phyloP scores from a whole-genome alignment of 2,888 invertebrate species.

The Cyaniris semiargus region DNA sequence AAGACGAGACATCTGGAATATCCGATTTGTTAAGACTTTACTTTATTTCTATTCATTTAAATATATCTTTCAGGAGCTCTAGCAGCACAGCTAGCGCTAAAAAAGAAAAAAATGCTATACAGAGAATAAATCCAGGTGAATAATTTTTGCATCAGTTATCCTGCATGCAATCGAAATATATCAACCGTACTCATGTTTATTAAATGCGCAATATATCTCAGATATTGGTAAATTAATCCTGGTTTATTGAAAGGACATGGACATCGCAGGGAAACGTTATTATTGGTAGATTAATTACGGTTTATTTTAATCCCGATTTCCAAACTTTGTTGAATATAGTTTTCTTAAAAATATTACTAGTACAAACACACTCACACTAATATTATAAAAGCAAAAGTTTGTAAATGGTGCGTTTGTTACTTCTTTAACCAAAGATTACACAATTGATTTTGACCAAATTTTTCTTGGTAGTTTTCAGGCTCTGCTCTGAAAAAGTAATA shows the following conservation, averaged over 20 bases:
- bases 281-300: neutral
- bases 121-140: neutral
- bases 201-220: neutral
- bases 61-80: neutral
- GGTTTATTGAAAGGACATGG: conserved; percentile 1
- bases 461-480: too few relatives aligned
- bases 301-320: neutral
- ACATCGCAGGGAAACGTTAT: neutral
- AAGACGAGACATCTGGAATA: too few relatives aligned
- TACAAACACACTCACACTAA: too few relatives aligned
- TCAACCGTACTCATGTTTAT: conserved; percentile 24
- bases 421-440: too few relatives aligned
- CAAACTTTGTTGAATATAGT: neutral
- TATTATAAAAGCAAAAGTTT: too few relatives aligned
- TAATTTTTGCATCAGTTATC: neutral
- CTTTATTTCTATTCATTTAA: too few relatives aligned
- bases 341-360: neutral
- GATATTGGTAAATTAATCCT: neutral
- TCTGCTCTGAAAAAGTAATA: too few relatives aligned
- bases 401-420: too few relatives aligned
- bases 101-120: neutral
- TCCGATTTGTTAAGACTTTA: too few relatives aligned
- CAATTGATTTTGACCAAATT: too few relatives aligned
- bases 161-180: conserved; percentile 1
- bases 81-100: neutral